phyloP scores from a whole-genome alignment of 2,113 vertebrate genomes.

The Montifringilla adamsi region DNA sequence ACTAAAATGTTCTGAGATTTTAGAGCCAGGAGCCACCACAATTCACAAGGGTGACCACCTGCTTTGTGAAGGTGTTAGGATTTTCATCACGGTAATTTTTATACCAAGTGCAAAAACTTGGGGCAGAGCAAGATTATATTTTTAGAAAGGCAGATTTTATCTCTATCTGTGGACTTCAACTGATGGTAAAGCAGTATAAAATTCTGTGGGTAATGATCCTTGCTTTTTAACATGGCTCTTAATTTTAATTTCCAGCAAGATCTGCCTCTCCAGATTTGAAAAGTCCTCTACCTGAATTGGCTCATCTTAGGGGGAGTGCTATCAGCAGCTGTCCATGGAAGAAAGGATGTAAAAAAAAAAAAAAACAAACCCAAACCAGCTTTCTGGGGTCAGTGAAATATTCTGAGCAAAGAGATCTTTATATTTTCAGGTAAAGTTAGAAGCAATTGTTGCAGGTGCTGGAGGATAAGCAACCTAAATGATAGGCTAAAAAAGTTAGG shows the following conservation, averaged over 20 bases:
- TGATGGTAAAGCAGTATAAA: background rate
- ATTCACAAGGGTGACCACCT: background rate
- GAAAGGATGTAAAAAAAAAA: background rate
- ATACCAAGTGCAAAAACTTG: background rate
- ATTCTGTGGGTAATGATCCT: background rate
- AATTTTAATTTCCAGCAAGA: background rate
- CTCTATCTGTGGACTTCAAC: background rate
- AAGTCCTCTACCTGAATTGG: background rate
- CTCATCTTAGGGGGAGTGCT: background rate
- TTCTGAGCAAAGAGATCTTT: background rate
- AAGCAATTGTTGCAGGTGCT: background rate
- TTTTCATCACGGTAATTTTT: background rate
- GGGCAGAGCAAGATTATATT: background rate
- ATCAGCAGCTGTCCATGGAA: background rate
- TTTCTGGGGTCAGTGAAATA: background rate
- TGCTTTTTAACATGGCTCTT: background rate
- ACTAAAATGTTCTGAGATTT: background rate
- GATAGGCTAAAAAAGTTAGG: background rate
- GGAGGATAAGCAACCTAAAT: background rate
- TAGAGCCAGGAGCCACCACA: background rate
- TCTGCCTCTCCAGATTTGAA: background rate
- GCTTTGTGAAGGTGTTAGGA: background rate
- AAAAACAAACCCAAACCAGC: background rate
- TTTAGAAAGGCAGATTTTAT: background rate
- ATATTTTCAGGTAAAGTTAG: background rate